Base-by-base conservation (phyloP, 2,888 invertebrate genomes). In the Yponomeuta plumbellus region DNA sequence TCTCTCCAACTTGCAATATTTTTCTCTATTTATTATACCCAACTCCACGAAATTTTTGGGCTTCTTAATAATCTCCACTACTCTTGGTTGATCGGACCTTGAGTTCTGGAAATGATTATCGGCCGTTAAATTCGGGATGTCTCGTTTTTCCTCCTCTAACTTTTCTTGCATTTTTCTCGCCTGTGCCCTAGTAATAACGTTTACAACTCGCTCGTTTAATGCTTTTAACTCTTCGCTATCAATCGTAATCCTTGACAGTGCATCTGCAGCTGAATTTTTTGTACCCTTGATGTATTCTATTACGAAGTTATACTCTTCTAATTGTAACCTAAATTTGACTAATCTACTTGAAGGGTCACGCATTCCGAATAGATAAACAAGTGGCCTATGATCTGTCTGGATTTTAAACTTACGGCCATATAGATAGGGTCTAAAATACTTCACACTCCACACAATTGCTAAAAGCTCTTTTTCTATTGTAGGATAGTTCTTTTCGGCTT, bases 391-490 rank as follows among this genome's bases (percentile, higher is more conserved):
- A 44, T 65, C 65, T 11, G 65, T 65, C 6, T n/a, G 26, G 17
- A 65, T 65, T 26, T 22, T 56, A 26, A 65, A 65, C 26, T 57
- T 65, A 13, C 65, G 13, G 22, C 57, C 65, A 26, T 56, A 65
- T 26, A 65, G 22, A 65, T 65, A 65, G 8, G 57, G 65, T 11
- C 65, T 22, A 26, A 65, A 65, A 57, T 52, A 57, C 20, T 65
- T 65, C 6, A 57, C 34, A 57, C 57, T 26, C 23, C 56, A 26
- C 8, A 65, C 44, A 20, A 52, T 65, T 20, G 65, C 65, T n/a
- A 65, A 26, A 57, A 52, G 34, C n/a, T 65, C 65, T 26, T 65
- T 65, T 26, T 65, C 65, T 20, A 57, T 65, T 8, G 65, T 65
- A 17, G 65, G 52, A 26, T 65, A 65, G 23, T 65, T 65, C n/a